Evolutionary conservation across 92 coral and sea anemone genomes (phyloP), one percentile per base, ranked within the genome.

Genomic region (Pocillopora grandis): DNA sequence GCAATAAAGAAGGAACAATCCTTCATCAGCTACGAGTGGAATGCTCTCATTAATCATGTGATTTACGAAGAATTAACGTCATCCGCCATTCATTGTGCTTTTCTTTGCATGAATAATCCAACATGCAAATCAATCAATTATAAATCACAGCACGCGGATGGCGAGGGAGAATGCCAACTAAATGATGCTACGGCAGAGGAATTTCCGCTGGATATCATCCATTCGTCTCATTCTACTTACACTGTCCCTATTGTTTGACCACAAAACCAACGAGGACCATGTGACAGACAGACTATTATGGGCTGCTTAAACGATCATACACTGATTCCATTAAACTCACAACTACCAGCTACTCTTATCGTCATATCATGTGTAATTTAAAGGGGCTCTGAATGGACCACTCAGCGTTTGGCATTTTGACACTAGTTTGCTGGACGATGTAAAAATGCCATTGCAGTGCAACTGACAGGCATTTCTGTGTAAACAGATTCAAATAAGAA

Each of bases 151-250:
- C 35, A 10, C 27, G 78, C 8, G 18, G 16, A 72, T 23, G 72
- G 52, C 12, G 48, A 48, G 9, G 86, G 86, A 16, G 18, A 61
- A 42, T 82, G 86, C 48, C 71, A 82, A 72, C 86, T 82, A 13
- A 82, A 72, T 36, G n/a, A 71, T 59, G 79, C 79, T 14, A 82
- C 79, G 2, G 79, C 86, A 61, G 76, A 72, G 63, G 79, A 82
- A 23, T 82, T 82, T 72, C 86, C 86, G 18, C 35, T 62, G 62
- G 71, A 82, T 31, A 15, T 82, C 52, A 59, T 20, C 10, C 27
- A 11, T 42, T 72, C 72, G 12, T 65, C 42, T 14, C 64, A n/a
- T 13, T 72, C 86, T 4, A 37, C 42, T 19, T 72, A 82, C 62
- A 20, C 62, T 49, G 86, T 42, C 16, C 62, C 79, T 35, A 21